Conservation (phyloP, 2,113 vertebrate genomes). For the Bufo bufo region DNA sequence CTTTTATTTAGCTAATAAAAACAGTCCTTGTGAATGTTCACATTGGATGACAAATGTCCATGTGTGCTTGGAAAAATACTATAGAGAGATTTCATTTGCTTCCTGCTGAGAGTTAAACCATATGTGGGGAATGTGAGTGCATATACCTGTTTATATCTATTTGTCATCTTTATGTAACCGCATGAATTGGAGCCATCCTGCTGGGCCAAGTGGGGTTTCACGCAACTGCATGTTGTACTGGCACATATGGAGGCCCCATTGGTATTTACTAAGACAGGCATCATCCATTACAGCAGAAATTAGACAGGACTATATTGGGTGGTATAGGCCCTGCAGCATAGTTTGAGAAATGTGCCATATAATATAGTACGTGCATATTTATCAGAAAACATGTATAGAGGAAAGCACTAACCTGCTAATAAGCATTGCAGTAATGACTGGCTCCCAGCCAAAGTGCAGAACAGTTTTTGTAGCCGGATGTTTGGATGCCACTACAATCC, state of each 20-base stretch:
- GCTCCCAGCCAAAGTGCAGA: constrained; percentile 96
- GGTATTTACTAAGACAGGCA: background rate
- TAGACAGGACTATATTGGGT: background rate
- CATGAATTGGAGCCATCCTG: background rate
- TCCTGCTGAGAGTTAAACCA: constrained; percentile 8
- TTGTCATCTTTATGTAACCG: background rate
- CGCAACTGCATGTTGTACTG: background rate
- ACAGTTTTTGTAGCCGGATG: constrained; percentile 95
- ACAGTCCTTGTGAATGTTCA: background rate
- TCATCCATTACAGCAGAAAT: background rate
- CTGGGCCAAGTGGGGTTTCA: background rate
- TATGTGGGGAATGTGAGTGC: background rate
- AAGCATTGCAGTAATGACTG: constrained; percentile 97
- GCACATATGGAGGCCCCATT: background rate
- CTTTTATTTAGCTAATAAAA: too few relatives aligned
- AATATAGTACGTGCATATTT: background rate
- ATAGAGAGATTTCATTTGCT: background rate
- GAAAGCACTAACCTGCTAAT: constrained; percentile 87
- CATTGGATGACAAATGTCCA: background rate
- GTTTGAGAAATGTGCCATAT: background rate
- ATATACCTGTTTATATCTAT: background rate
- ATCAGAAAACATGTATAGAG: background rate
- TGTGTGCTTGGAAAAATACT: background rate
- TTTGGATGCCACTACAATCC: constrained; percentile 94
- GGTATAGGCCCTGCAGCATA: background rate